Percentiles rank a stretch among this genome's conserved stretches.
These are phyloP conservation scores for Stomatorhinus walkeri DNA, from an alignment of 2,797 vertebrate species.

Conservation along the genomic window DNA sequence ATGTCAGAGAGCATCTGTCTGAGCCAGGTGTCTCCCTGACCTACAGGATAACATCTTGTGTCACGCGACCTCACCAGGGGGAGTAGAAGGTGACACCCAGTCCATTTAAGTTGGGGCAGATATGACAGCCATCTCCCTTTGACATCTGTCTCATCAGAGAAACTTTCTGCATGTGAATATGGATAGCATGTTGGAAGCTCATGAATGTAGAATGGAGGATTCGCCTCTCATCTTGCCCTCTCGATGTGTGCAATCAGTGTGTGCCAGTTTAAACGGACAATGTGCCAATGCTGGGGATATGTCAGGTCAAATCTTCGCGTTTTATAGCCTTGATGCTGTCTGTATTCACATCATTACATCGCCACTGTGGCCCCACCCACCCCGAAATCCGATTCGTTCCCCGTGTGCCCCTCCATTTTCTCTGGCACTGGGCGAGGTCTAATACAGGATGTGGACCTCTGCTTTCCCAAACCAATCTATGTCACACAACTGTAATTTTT, in stretches of 20 bases:
- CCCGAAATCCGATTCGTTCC: background rate
- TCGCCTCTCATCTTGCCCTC: background rate
- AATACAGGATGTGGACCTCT: background rate
- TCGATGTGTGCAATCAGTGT: constrained; percentile 16
- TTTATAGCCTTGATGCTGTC: background rate
- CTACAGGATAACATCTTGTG: background rate
- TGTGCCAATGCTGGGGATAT: constrained; percentile 18
- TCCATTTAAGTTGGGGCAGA: background rate
- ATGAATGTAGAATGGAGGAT: background rate
- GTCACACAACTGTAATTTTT: background rate
- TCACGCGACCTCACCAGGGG: background rate
- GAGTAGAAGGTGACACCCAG: background rate
- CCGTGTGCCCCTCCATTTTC: background rate
- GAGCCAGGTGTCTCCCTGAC: background rate
- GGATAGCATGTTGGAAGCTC: background rate
- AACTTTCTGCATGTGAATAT: background rate
- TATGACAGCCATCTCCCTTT: background rate
- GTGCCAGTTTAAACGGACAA: constrained; percentile 29
- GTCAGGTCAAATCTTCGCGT: background rate
- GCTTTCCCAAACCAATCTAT: background rate
- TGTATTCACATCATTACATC: background rate
- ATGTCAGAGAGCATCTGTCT: background rate
- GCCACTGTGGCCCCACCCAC: background rate
- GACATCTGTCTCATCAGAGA: background rate
- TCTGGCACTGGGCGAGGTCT: background rate